phyloP scores from a whole-genome alignment of 2,888 invertebrate species.

The Hypercompe scribonia region DNA sequence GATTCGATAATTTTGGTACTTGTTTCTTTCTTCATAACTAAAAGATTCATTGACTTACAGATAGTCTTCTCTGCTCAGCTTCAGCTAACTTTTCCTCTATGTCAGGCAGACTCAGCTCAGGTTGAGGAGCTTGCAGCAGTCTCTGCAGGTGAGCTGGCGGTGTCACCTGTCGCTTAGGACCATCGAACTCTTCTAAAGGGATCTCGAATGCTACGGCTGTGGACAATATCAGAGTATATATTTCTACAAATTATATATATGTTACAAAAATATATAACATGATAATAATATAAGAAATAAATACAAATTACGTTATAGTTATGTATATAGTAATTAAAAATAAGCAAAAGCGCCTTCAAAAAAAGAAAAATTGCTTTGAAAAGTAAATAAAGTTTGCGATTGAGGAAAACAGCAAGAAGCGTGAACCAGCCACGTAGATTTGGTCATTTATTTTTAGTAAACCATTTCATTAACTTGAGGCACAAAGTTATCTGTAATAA shows the following conservation, averaged over 20 bases:
- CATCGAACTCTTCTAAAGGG: constrained; percentile 83
- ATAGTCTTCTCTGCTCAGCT: constrained; percentile 90
- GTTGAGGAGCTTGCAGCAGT: constrained; percentile 87
- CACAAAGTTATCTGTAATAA: too few species aligned
- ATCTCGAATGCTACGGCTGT: constrained; percentile 88
- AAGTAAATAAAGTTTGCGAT: too few species aligned
- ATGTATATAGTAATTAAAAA: too few species aligned
- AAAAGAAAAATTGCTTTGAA: too few species aligned
- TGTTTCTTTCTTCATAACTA: neutral
- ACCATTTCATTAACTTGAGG: too few species aligned
- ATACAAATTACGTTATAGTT: too few species aligned
- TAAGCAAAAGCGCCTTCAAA: too few species aligned
- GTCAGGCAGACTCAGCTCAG: constrained; percentile 87
- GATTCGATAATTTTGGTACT: too few species aligned
- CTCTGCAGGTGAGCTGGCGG: constrained; percentile 90
- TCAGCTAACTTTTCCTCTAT: constrained; percentile 90
- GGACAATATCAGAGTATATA: neutral
- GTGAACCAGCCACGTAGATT: neutral
- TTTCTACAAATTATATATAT: too few species aligned
- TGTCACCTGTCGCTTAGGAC: constrained; percentile 80
- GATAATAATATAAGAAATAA: too few species aligned
- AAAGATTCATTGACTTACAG: constrained; percentile 65
- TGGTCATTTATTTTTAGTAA: neutral
- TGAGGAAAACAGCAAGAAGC: neutral
- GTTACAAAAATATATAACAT: too few species aligned